Percentiles rank a stretch among this genome's conserved stretches.
Evolutionary conservation across 2,113 vertebrate genomes (phyloP).

Genomic region (Notiomystis cincta): DNA sequence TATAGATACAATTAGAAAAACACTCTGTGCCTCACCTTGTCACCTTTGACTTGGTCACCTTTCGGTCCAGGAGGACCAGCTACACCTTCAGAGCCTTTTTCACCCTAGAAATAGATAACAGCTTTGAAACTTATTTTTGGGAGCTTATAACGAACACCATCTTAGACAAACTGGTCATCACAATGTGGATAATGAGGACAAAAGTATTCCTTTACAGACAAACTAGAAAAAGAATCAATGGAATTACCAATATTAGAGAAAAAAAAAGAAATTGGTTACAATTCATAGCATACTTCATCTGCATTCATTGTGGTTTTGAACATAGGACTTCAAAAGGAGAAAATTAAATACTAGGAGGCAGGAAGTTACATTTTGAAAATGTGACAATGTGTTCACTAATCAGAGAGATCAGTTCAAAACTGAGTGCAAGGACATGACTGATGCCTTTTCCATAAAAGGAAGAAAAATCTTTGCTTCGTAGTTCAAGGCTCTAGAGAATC

Average conservation of each 20-base stretch:
- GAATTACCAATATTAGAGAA: neutral
- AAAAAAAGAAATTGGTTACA: neutral
- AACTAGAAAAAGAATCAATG: neutral
- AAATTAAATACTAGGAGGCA: neutral
- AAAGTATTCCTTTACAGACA: neutral
- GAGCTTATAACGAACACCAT: neutral
- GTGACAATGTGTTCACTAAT: neutral
- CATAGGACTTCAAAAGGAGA: neutral
- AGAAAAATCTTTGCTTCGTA: neutral
- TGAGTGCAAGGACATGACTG: neutral
- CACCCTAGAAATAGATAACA: constrained; percentile 75
- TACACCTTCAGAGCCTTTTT: constrained; percentile 79
- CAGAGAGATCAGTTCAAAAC: neutral
- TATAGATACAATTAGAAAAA: neutral
- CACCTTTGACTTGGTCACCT: constrained; percentile 78
- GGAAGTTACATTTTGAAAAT: neutral
- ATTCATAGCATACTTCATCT: neutral
- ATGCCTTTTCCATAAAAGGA: neutral
- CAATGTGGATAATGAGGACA: neutral
- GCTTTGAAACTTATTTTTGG: neutral
- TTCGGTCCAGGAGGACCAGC: constrained; percentile 72
- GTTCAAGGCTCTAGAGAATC: neutral
- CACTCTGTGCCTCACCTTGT: constrained; percentile 73
- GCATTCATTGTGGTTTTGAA: neutral
- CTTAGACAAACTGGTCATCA: neutral